Evolutionary conservation across 2,797 vertebrate species (phyloP), one percentile per base, ranked within the genome.

Genomic region (Gastrophryne carolinensis): DNA sequence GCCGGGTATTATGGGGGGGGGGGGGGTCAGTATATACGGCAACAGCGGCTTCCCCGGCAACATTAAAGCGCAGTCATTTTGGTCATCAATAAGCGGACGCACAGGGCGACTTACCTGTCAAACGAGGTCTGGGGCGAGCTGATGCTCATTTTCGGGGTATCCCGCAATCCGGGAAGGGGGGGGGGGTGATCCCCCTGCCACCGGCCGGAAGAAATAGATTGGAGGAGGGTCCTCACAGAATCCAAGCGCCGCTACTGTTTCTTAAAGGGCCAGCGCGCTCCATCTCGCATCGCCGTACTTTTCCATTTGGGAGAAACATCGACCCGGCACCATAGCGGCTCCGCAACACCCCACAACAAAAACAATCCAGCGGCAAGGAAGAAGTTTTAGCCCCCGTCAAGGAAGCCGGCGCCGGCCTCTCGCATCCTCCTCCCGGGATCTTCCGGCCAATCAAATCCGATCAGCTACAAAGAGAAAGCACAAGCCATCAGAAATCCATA

Each of bases 91-190:
- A n/a, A 47, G n/a, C n/a, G 23, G 11, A 27, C 10, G n/a, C n/a
- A 26, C 23, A 24, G 39, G n/a, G 2, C 4, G 13, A 32, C 56
- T 10, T 84, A 88, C 88, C 88, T 86, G 87, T 88, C 86, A 80
- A 87, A 80, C 23, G 82, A 81, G 10, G 80, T 83, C 71, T 85
- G 87, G 27, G 88, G 86, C 23, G 86, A 81, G 62, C 88, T 79
- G 76, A 88, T 83, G 75, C 84, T 89, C 88, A 89, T 89, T 84
- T 81, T 84, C 82, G 79, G 15, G 47, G 32, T 1, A 78, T 62
- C 76, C 72, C 72, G 72, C 70, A 81, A 71, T 85, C 79, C 64
- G 65, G n/a, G n/a, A n/a, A n/a, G n/a, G n/a, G n/a, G n/a, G n/a
- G n/a, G n/a, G n/a, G n/a, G n/a, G 80, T 7, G 50, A n/a, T 1